These are phyloP conservation scores for Lithobates pipiens DNA, from an alignment of 2,797 vertebrate species.

Conservation along the genomic window DNA sequence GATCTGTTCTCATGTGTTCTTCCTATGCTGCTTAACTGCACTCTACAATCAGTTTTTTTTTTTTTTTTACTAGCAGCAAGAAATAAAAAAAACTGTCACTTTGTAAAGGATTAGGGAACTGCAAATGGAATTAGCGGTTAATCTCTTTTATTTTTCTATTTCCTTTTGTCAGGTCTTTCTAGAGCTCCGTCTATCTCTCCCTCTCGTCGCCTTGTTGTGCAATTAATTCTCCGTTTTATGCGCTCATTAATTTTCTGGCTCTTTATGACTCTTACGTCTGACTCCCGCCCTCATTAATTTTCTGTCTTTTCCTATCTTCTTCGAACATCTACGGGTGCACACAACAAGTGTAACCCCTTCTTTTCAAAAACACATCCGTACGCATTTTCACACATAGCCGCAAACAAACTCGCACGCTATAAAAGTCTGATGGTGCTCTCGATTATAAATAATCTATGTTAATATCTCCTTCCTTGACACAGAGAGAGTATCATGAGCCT, in stretches of 20 bases:
- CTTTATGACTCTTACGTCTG: constrained; percentile 57
- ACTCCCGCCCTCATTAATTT: constrained; percentile 54
- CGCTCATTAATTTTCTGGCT: constrained; percentile 58
- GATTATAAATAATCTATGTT: constrained; percentile 56
- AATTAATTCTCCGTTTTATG: constrained; percentile 61
- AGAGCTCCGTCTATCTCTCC: constrained; percentile 27
- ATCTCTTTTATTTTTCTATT: constrained; percentile 61
- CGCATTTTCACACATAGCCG: neutral
- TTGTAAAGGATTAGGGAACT: constrained; percentile 59
- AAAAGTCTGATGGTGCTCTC: constrained; percentile 39
- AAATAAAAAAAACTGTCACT: constrained; percentile 44
- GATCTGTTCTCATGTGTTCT: neutral
- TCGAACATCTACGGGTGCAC: constrained; percentile 7
- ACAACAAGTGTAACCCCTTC: constrained; percentile 32
- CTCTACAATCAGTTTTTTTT: constrained; percentile 4
- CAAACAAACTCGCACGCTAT: constrained; percentile 12
- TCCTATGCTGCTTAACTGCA: neutral
- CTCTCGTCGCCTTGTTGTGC: constrained; percentile 55
- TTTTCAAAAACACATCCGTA: constrained; percentile 1
- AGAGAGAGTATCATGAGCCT: constrained; percentile 5
- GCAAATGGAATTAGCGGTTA: constrained; percentile 58
- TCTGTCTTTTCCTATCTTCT: constrained; percentile 41
- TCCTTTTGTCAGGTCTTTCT: constrained; percentile 55
- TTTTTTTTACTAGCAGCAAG: constrained; percentile 14
- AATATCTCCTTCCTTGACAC: constrained; percentile 38